These are phyloP conservation scores for Hirundo rustica DNA, from an alignment of 2,797 vertebrate genomes.

Conservation along the genomic window DNA sequence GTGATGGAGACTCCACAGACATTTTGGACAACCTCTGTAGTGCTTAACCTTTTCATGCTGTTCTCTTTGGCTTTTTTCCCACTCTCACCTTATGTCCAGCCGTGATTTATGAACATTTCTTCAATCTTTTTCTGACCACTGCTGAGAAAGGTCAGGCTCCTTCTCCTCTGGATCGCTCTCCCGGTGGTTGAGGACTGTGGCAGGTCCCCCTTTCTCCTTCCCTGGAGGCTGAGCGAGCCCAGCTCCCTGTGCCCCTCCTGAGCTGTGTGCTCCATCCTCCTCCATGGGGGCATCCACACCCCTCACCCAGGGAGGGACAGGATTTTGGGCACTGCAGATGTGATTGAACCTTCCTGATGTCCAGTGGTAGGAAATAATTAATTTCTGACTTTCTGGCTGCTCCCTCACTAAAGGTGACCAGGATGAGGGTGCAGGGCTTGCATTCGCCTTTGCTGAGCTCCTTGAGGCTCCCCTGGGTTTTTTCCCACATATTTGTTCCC, in stretches of 20 bases:
- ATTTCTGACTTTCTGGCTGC: neutral
- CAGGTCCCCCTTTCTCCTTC: accelerated
- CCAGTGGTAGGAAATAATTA: neutral
- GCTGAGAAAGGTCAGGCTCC: neutral
- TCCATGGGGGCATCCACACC: accelerated
- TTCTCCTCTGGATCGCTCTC: accelerated
- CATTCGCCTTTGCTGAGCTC: neutral
- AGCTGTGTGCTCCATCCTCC: neutral
- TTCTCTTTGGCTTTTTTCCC: neutral
- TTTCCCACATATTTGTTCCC: neutral
- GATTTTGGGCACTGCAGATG: neutral
- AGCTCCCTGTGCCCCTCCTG: neutral
- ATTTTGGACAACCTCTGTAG: neutral
- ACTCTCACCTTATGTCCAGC: neutral
- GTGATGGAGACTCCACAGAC: neutral
- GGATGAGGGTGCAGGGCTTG: neutral
- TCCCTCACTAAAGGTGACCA: neutral
- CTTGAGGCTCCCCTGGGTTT: neutral
- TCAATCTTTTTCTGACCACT: neutral
- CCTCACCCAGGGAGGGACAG: neutral
- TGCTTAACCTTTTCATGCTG: neutral
- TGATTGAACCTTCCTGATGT: neutral
- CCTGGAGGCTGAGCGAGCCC: neutral
- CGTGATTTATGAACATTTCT: neutral
- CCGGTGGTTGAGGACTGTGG: neutral